phyloP scores from a whole-genome alignment of 2,113 vertebrate species.

The Indicator maculatus region DNA sequence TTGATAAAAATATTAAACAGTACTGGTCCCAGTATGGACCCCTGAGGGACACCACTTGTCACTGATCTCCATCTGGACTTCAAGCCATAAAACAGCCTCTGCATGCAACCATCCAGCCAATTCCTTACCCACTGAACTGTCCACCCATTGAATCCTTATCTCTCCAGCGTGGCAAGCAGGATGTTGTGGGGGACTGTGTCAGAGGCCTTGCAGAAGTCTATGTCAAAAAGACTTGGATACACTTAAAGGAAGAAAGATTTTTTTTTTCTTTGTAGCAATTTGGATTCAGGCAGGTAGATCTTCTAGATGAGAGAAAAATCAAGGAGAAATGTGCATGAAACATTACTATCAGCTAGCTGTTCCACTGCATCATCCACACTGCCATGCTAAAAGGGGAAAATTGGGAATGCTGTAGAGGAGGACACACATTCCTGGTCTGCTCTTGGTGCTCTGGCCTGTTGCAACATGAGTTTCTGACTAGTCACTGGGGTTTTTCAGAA shows the following conservation, averaged over 20 bases:
- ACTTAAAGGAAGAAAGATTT: background rate
- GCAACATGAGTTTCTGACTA: rapidly evolving
- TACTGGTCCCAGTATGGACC: too few relatives aligned
- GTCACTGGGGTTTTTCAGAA: background rate
- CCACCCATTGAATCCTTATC: too few relatives aligned
- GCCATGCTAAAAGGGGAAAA: background rate
- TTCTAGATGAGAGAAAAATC: background rate
- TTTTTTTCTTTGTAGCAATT: background rate
- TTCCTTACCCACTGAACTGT: too few relatives aligned
- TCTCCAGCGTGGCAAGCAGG: too few relatives aligned
- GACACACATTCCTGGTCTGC: background rate
- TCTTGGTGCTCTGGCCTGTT: rapidly evolving
- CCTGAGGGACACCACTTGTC: too few relatives aligned
- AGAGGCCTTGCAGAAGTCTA: too few relatives aligned
- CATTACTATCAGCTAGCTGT: background rate
- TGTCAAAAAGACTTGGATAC: background rate
- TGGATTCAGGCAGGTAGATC: background rate
- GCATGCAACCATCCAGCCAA: too few relatives aligned
- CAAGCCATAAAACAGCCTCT: too few relatives aligned
- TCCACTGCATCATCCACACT: background rate
- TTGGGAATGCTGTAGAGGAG: background rate
- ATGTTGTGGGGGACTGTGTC: too few relatives aligned
- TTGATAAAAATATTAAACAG: too few relatives aligned
- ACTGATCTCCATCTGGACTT: too few relatives aligned
- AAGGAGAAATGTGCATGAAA: background rate